Percentiles rank a stretch among this genome's conserved stretches.
These are phyloP conservation scores for Halcyon badia DNA, from an alignment of 2,797 vertebrate species.

Conservation along the genomic window DNA sequence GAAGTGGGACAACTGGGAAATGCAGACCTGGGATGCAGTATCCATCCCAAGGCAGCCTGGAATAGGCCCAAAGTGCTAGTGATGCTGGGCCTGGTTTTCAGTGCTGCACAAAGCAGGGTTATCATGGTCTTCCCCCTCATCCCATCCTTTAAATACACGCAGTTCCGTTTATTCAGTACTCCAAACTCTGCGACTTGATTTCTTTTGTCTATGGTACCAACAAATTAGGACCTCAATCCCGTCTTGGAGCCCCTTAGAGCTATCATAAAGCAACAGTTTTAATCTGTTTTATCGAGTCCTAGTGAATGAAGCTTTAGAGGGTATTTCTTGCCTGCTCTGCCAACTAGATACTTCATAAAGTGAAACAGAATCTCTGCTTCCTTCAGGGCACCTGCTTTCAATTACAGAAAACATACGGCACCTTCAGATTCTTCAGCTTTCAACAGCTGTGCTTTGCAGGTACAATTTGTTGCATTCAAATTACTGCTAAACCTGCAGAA, in stretches of 20 bases:
- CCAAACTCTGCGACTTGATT: not conserved
- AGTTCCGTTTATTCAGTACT: not conserved
- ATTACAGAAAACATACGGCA: conserved; percentile 70
- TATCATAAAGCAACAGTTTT: not conserved
- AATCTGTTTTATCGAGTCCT: conserved; percentile 22
- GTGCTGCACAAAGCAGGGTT: not conserved
- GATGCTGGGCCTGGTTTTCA: not conserved
- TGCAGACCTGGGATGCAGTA: not conserved
- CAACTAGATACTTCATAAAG: conserved; percentile 68
- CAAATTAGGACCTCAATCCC: not conserved
- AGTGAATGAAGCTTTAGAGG: conserved; percentile 45
- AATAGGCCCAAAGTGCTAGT: not conserved
- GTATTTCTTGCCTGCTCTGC: conserved; percentile 36
- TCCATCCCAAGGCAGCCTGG: not conserved
- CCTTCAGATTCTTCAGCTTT: conserved; percentile 63
- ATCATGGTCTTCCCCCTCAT: not conserved
- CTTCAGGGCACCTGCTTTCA: conserved; percentile 71
- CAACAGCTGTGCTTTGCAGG: conserved; percentile 71
- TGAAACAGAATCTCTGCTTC: conserved; percentile 58
- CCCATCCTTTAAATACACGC: not conserved
- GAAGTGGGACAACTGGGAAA: not conserved
- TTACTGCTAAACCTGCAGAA: conserved; percentile 54
- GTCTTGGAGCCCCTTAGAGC: not conserved
- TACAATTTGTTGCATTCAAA: conserved; percentile 64
- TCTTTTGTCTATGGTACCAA: not conserved